Conservation (phyloP, 2,113 vertebrate genomes). For the Epinephelus fuscoguttatus region DNA sequence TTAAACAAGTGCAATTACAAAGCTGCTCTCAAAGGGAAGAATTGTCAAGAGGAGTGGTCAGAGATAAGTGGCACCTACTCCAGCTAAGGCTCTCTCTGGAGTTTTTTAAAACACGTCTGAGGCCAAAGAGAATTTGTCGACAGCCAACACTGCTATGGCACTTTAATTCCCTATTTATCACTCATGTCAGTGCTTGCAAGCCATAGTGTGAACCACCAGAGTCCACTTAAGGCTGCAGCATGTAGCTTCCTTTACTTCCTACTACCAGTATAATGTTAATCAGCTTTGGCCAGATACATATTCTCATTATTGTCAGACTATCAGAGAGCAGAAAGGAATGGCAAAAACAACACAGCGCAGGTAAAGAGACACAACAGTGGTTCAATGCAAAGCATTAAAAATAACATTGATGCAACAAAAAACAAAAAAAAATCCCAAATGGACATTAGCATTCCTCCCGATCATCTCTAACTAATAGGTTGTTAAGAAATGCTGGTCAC, state of each 20-base stretch:
- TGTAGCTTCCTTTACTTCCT: not conserved
- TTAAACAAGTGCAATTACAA: conserved; percentile 70
- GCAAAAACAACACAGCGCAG: conserved; percentile 40
- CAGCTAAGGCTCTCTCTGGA: conserved; percentile 19
- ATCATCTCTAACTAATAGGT: conserved; percentile 9
- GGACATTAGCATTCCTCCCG: conserved; percentile 44
- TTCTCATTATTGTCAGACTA: conserved; percentile 2
- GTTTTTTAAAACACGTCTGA: not conserved
- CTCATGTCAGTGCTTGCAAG: not conserved
- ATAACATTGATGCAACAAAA: conserved; percentile 16
- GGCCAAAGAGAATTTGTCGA: conserved; percentile 1
- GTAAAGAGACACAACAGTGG: conserved; percentile 26
- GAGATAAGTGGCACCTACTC: not conserved
- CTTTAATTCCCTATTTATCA: not conserved
- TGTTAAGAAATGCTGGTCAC: conserved; percentile 49
- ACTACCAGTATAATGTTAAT: not conserved
- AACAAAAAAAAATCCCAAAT: not conserved
- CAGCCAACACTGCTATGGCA: conserved; percentile 33
- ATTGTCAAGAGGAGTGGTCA: not conserved
- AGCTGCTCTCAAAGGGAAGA: conserved; percentile 43
- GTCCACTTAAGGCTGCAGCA: not conserved
- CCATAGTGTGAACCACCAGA: not conserved
- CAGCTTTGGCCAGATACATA: not conserved
- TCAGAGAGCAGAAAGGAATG: conserved; percentile 44
- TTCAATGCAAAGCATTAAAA: conserved; percentile 44